phyloP scores from a whole-genome alignment of 2,113 vertebrate species.

The Machaerirhynchus nigripectus region DNA sequence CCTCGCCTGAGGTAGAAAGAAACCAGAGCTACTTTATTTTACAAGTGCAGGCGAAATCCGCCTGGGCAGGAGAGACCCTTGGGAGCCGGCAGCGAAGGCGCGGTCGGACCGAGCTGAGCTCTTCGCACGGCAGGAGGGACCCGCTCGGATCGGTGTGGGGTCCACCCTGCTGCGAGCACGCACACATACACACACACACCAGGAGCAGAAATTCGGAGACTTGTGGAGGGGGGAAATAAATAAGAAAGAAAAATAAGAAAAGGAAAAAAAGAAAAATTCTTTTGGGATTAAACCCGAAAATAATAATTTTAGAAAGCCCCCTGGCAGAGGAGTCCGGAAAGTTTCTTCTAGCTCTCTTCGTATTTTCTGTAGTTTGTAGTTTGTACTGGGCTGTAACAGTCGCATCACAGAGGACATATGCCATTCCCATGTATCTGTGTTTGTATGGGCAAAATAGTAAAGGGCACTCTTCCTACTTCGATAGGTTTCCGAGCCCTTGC shows the following conservation, averaged over 20 bases:
- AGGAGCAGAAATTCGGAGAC: neutral
- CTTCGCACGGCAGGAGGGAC: neutral
- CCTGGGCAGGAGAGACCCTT: neutral
- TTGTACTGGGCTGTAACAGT: neutral
- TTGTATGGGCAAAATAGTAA: neutral
- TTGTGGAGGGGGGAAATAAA: neutral
- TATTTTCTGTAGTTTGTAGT: neutral
- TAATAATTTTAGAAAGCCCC: rapidly evolving
- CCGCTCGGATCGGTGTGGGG: neutral
- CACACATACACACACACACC: neutral
- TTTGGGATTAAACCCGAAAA: neutral
- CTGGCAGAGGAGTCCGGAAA: neutral
- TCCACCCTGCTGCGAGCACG: neutral
- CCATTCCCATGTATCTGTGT: neutral
- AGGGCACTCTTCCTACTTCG: neutral
- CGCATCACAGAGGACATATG: neutral
- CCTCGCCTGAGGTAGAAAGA: neutral
- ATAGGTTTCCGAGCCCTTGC: neutral
- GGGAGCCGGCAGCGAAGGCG: neutral
- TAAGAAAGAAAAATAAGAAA: neutral
- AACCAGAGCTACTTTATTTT: neutral
- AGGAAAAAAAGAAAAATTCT: neutral
- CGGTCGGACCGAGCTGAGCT: neutral
- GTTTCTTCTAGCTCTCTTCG: neutral
- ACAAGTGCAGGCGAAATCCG: neutral